phyloP scores from a whole-genome alignment of 2,888 invertebrate genomes.

The Rhingia campestris region DNA sequence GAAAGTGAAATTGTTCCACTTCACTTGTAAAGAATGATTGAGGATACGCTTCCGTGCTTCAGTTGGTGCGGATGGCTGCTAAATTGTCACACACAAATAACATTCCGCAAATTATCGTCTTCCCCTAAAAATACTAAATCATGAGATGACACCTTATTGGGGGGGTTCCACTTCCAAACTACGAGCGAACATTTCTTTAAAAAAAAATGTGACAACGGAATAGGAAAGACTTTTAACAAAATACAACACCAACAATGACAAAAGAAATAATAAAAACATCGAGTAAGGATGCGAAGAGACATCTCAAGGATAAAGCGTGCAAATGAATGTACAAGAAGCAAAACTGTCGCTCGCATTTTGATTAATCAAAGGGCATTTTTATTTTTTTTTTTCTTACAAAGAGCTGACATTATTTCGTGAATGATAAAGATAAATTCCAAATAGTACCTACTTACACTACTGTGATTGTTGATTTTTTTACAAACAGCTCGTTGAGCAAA shows the following conservation, averaged over 20 bases:
- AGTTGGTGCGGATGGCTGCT: neutral
- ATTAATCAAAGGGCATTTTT: conserved; percentile 68
- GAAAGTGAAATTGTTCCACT: conserved; percentile 49
- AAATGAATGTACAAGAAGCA: conserved; percentile 8
- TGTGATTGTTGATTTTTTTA: conserved; percentile 2
- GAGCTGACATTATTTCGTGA: conserved; percentile 59
- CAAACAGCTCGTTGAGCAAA: conserved; percentile 3
- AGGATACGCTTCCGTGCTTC: neutral
- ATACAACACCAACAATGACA: conserved; percentile 14
- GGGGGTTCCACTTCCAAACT: neutral
- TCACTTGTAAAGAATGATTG: conserved; percentile 35
- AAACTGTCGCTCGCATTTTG: conserved; percentile 62
- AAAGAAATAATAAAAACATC: neutral
- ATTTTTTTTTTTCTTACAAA: conserved; percentile 35
- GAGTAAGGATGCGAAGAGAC: neutral
- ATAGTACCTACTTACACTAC: conserved; percentile 29
- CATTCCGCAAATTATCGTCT: conserved; percentile 58
- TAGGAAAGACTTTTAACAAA: neutral
- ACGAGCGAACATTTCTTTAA: neutral
- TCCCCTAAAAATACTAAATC: conserved; percentile 57
- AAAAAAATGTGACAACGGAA: neutral
- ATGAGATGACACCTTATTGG: conserved; percentile 62
- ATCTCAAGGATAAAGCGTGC: neutral
- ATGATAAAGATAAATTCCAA: conserved; percentile 66
- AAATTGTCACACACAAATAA: conserved; percentile 59